Evolutionary conservation across 2,113 vertebrate genomes (phyloP), one percentile per base, ranked within the genome.

Genomic region (Phyllostomus discolor): DNA sequence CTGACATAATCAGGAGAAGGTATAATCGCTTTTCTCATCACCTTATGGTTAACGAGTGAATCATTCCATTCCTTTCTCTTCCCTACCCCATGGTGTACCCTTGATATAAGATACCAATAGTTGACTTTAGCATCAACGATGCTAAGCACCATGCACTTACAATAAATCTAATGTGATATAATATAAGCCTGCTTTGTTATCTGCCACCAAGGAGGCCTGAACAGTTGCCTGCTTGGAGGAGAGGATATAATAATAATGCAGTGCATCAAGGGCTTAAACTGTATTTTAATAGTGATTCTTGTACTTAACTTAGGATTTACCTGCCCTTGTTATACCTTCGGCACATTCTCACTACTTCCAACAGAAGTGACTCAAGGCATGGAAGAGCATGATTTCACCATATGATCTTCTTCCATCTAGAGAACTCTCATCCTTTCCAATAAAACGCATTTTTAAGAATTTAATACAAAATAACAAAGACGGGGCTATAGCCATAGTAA

Each of bases 211-310:
- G 15, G 20, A 78, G 38, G 48, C 6, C 81, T 96, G 91, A 84
- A 78, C 38, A 66, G 52, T 75, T 94, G 8, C 10, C 35, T 62
- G 8, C 22, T 41, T 92, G 88, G 72, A 86, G n/a, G 33, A 92
- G 31, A 86, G 31, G 22, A 19, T 73, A 46, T 59, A 70, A 76
- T 80, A 81, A 88, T 28, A 24, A 59, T 59, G 38, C 17, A 91
- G 17, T 80, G 67, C 67, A 70, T 66, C 46, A 70, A 78, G 43
- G 9, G 7, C 26, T 96, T 88, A 86, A 33, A 52, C 16, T 46
- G 20, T 87, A n/a, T 59, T 91, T 94, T 93, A 89, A 95, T 59
- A 95, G n/a, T 92, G 83, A 90, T 76, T 94, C 38, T 91, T 26
- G 73, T 26, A 85, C 28, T 75, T 81, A 81, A 72, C 82, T 17